Percentiles rank a stretch among this genome's conserved stretches.
These are phyloP conservation scores for Adelognathus sp. DNA, from an alignment of 2,888 invertebrate genomes.

Conservation along the genomic window DNA sequence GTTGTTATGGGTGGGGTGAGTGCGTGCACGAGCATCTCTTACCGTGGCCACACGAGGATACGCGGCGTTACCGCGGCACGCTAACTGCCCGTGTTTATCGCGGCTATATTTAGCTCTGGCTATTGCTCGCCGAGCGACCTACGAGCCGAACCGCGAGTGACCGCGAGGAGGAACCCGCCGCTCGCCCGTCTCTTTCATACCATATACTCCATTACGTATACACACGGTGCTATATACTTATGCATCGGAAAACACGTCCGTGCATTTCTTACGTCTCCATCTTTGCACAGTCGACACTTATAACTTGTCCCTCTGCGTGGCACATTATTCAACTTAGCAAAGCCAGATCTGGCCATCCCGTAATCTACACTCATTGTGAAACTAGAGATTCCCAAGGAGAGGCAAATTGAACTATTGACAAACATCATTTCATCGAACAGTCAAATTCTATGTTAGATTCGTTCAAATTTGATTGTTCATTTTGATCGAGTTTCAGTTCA, in stretches of 20 bases:
- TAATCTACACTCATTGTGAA: too few species aligned
- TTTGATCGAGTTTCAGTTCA: too few species aligned
- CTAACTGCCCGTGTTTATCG: slow-evolving; percentile 79
- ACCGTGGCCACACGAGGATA: slow-evolving; percentile 62
- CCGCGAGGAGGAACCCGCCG: slow-evolving; percentile 49
- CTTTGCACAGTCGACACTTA: background rate
- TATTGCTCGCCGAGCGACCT: slow-evolving; percentile 74
- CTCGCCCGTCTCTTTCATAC: slow-evolving; percentile 31
- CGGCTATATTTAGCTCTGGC: slow-evolving; percentile 77
- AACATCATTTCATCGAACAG: too few species aligned
- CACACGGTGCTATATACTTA: background rate
- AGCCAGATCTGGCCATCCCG: background rate
- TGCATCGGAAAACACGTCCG: background rate
- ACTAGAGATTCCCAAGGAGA: too few species aligned
- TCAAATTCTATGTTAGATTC: too few species aligned
- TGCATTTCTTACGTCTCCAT: background rate
- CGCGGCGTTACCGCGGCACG: slow-evolving; percentile 68
- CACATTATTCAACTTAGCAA: background rate
- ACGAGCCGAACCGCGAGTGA: slow-evolving; percentile 62
- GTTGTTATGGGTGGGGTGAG: background rate
- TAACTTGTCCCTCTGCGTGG: background rate
- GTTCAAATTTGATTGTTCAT: too few species aligned
- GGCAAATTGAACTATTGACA: too few species aligned
- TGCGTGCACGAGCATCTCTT: slow-evolving; percentile 15
- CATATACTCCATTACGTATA: slow-evolving; percentile 30